Evolutionary conservation across 2,888 invertebrate genomes (phyloP).

Genomic region (Gibbula magus): DNA sequence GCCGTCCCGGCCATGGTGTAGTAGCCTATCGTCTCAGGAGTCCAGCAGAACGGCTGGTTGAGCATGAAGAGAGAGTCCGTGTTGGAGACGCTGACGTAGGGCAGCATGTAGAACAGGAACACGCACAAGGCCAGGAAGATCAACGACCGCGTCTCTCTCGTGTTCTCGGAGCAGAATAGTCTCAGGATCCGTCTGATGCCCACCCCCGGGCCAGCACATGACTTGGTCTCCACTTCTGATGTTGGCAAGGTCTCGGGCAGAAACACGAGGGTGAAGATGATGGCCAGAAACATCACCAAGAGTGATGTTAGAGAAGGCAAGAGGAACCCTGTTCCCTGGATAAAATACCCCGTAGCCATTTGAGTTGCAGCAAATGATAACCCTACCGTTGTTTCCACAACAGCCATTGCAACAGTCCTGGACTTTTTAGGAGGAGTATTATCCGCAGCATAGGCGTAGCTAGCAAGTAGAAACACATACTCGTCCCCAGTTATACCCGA

Average conservation of each 20-base stretch:
- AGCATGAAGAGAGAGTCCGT: slow-evolving; percentile 40
- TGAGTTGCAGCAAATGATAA: slow-evolving; percentile 29
- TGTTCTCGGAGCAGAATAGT: background rate
- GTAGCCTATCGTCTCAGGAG: slow-evolving; percentile 38
- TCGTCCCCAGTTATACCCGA: slow-evolving; percentile 44
- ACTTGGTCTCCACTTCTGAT: background rate
- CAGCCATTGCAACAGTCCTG: slow-evolving; percentile 38
- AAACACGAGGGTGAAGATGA: background rate
- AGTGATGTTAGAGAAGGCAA: background rate
- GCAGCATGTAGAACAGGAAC: slow-evolving; percentile 22
- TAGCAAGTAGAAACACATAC: slow-evolving; percentile 36
- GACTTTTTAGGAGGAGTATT: slow-evolving; percentile 38
- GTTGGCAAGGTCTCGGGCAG: background rate
- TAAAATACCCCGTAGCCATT: slow-evolving; percentile 39
- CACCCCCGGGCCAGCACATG: background rate
- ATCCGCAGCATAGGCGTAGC: slow-evolving; percentile 43
- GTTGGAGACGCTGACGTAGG: slow-evolving; percentile 8
- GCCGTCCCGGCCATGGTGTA: slow-evolving; percentile 33
- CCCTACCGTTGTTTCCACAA: slow-evolving; percentile 33
- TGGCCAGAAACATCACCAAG: background rate
- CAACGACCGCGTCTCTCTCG: background rate
- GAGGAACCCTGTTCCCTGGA: slow-evolving; percentile 17
- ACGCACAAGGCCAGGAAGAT: slow-evolving; percentile 31
- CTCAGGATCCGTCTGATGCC: background rate
- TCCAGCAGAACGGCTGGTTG: slow-evolving; percentile 48